These are phyloP conservation scores for Ptycholaimellus sp. DNA, from an alignment of 2,888 invertebrate genomes.

Conservation along the genomic window DNA sequence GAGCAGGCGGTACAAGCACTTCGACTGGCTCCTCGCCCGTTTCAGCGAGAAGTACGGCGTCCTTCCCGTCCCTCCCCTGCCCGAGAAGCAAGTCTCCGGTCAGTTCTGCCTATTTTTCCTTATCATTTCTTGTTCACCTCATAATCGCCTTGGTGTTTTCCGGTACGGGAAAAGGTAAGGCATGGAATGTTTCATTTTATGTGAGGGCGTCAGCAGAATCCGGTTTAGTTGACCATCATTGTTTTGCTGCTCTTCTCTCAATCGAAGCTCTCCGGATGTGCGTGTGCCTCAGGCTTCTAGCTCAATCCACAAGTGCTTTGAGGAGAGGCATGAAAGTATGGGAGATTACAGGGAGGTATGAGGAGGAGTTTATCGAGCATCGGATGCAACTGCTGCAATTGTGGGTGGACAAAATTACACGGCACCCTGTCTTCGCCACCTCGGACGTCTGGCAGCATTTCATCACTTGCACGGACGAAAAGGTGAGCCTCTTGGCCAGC, in stretches of 20 bases:
- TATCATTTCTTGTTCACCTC: too few relatives aligned
- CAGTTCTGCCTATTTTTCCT: too few relatives aligned
- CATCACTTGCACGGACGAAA: constrained; percentile 83
- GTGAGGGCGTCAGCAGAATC: background rate
- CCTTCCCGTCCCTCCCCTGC: constrained; percentile 80
- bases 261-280: background rate
- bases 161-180: too few relatives aligned
- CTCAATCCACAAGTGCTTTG: background rate
- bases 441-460: constrained; percentile 81
- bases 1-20: constrained; percentile 74
- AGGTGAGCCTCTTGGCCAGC: constrained; percentile 30
- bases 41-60: constrained; percentile 75
- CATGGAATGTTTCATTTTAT: background rate
- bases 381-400: constrained; percentile 74
- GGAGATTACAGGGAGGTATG: constrained; percentile 54
- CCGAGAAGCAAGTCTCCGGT: constrained; percentile 84
- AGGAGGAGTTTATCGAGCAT: constrained; percentile 84
- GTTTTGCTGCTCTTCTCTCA: background rate
- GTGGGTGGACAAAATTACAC: constrained; percentile 84
- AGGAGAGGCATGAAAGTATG: too few relatives aligned
- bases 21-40: constrained; percentile 91
- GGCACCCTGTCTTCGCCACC: constrained; percentile 66
- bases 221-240: background rate
- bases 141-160: too few relatives aligned
- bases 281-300: background rate